Evolutionary conservation across 2,888 invertebrate species (phyloP).

Genomic region (Antitype chi): DNA sequence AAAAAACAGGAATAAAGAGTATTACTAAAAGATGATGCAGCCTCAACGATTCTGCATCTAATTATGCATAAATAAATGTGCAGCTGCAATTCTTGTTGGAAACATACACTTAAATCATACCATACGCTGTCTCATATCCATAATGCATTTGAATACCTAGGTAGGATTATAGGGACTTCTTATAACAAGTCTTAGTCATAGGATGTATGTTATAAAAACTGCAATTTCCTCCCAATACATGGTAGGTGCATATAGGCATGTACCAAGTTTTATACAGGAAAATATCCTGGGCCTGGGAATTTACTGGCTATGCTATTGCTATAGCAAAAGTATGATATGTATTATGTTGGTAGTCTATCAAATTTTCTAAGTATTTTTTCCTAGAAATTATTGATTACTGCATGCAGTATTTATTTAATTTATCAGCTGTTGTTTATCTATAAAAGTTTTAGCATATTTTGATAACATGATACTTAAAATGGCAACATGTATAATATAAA

Average conservation of each 20-base stretch:
- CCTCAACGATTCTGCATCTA: neutral
- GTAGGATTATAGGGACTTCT: slow-evolving; percentile 11
- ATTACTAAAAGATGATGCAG: neutral
- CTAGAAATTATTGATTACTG: neutral
- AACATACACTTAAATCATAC: slow-evolving; percentile 33
- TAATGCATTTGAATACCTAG: slow-evolving; percentile 37
- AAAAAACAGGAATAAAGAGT: slow-evolving; percentile 4
- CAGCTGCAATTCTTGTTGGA: slow-evolving; percentile 44
- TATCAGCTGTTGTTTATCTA: slow-evolving; percentile 25
- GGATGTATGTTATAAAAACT: slow-evolving; percentile 11
- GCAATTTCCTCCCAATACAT: slow-evolving; percentile 40
- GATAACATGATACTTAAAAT: neutral
- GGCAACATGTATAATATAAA: neutral
- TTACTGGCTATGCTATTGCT: slow-evolving; percentile 2
- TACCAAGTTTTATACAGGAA: slow-evolving; percentile 23
- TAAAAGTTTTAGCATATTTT: slow-evolving; percentile 6
- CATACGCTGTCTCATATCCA: slow-evolving; percentile 4
- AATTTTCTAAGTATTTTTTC: neutral
- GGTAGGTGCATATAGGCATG: neutral
- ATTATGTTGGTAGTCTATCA: neutral
- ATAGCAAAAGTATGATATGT: neutral
- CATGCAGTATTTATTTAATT: slow-evolving; percentile 11
- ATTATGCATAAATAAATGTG: slow-evolving; percentile 26
- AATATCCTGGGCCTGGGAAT: slow-evolving; percentile 13
- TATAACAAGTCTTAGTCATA: slow-evolving; percentile 37